Base-by-base conservation (phyloP, 2,888 invertebrate species). In the Sinodicranocentrus sp. region DNA sequence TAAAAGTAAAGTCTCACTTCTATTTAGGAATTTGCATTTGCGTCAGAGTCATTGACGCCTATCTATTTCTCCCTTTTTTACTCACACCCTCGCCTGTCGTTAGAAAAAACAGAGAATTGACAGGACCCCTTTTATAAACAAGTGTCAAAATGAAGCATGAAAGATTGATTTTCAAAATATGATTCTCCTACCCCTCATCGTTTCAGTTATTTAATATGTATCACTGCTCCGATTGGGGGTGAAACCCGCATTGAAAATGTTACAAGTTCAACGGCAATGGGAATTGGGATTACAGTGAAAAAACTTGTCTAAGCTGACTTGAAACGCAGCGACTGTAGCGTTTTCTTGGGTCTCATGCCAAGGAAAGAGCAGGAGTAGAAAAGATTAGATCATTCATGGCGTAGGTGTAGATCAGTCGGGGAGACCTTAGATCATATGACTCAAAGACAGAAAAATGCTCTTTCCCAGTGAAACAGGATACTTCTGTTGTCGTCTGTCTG, bases 121-220 rank as follows among this genome's bases (percentile, higher is more conserved):
- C 57, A 68, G 57, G 67, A 23, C 76, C 76, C 67, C 52, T 79
- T 79, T 48, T 79, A 23, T 79, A 79, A 79, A 79, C 78, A 79
- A 79, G 78, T 79, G 78, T 79, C 78, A 79, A 79, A 63, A 63
- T 48, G 78, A 70, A 71, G 71, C 70, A 52, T 77, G 77, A 77
- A 77, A 70, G 77, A 77, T 79, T 79, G 78, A 71, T 63, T 79
- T 79, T 70, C 52, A 48, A 79, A 71, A 79, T 79, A 79, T 39
- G 71, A 71, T 61, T 33, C 67, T 33, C 44, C 75, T 26, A 48
- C 67, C 48, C 23, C 2, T 5, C n/a, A n/a, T n/a, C n/a, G n/a
- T n/a, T n/a, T n/a, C n/a, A n/a, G n/a, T n/a, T n/a, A n/a, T n/a
- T n/a, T n/a, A n/a, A n/a, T n/a, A n/a, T n/a, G n/a, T n/a, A n/a